A percentile compares a stretch with the other conserved stretches of the same genome.
Conservation (phyloP, 2,113 vertebrate species). For the Anseranas semipalmata region DNA sequence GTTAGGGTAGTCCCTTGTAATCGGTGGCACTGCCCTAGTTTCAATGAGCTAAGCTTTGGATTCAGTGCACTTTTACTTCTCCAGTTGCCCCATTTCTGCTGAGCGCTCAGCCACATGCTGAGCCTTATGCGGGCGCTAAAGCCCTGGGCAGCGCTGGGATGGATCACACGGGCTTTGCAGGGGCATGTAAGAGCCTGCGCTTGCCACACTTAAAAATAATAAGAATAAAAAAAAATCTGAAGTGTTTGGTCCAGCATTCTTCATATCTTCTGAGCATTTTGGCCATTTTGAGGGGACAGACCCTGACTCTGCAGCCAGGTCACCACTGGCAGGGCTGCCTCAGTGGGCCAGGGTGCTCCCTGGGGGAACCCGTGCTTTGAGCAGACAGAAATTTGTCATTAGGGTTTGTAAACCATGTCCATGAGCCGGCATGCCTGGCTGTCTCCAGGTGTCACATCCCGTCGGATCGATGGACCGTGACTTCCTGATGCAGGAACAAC, state of each 20-base stretch:
- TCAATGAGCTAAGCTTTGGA: slow-evolving; percentile 25
- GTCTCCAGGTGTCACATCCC: not conserved
- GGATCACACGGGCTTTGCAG: rapidly evolving
- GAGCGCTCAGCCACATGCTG: not conserved
- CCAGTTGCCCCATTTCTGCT: not conserved
- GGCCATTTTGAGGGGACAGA: not conserved
- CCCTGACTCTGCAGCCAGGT: rapidly evolving
- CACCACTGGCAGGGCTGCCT: rapidly evolving
- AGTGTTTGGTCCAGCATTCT: not conserved
- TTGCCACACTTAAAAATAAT: rapidly evolving
- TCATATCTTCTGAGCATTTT: not conserved
- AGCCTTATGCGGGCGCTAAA: not conserved
- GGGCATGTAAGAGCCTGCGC: not conserved
- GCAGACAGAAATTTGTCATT: not conserved
- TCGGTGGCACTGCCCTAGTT: not conserved
- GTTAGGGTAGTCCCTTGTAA: slow-evolving; percentile 37
- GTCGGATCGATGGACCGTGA: not conserved
- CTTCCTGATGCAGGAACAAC: slow-evolving; percentile 49
- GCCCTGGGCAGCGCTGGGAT: not conserved
- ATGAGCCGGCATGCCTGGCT: not conserved
- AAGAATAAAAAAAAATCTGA: not conserved
- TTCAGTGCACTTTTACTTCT: not conserved
- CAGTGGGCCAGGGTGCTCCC: rapidly evolving
- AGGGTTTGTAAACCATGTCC: not conserved
- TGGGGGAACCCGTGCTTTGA: not conserved